Conservation (phyloP, 1,140 invertebrate genomes). For the Camponotus floridanus region DNA sequence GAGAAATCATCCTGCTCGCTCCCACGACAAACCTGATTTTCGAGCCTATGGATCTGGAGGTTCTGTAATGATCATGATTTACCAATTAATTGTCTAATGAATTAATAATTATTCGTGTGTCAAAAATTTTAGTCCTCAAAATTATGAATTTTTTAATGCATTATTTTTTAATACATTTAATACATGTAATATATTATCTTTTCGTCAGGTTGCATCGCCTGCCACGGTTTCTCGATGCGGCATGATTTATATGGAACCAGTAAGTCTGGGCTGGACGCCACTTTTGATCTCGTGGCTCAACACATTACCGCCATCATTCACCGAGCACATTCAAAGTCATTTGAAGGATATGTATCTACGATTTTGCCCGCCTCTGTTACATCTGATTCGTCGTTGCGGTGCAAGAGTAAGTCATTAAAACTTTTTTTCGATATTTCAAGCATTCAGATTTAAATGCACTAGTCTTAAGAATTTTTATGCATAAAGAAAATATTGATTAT, state of each 20-base stretch:
- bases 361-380: conserved; percentile 91
- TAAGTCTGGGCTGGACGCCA: conserved; percentile 95
- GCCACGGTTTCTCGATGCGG: conserved; percentile 96
- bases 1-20: conserved; percentile 97
- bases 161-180: no score
- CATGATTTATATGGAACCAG: conserved; percentile 98
- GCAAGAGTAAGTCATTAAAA: conserved; percentile 85
- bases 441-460: not conserved
- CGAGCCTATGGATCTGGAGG: conserved; percentile 97
- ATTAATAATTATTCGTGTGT: not conserved
- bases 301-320: conserved; percentile 89
- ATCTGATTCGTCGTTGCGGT: conserved; percentile 89
- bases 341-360: conserved; percentile 91
- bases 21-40: conserved; percentile 97
- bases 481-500: conserved; percentile 5
- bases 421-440: not conserved
- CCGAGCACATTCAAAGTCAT: conserved; percentile 89
- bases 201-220: conserved; percentile 92
- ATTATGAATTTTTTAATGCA: not conserved
- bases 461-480: conserved; percentile 19
- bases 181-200: not conserved
- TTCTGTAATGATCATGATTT: not conserved
- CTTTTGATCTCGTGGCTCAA: conserved; percentile 96
- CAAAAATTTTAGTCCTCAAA: not conserved
- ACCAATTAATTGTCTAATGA: not conserved